phyloP scores from a whole-genome alignment of 2,888 invertebrate species.

The Lissonota sp. region DNA sequence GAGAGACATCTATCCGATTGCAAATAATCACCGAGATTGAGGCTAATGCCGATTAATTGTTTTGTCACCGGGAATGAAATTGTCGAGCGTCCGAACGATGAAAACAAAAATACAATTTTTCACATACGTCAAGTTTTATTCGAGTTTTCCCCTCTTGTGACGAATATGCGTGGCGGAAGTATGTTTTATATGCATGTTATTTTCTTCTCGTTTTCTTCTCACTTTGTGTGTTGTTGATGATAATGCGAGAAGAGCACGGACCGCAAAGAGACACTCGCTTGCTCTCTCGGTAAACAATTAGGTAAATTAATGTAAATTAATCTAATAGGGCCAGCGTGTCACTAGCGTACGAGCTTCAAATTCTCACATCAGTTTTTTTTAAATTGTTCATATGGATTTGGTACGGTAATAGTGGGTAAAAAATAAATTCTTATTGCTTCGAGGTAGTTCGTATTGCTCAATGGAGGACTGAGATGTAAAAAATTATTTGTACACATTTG shows the following conservation, averaged over 20 bases:
- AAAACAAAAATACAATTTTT: conserved; percentile 8
- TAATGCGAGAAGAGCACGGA: background rate
- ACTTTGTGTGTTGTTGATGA: background rate
- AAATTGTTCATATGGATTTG: background rate
- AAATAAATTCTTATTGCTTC: too few species aligned
- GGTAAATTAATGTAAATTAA: conserved; percentile 76
- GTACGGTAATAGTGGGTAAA: background rate
- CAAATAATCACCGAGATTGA: conserved; percentile 50
- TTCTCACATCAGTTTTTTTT: conserved; percentile 28
- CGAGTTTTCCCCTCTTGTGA: background rate
- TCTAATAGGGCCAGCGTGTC: conserved; percentile 72
- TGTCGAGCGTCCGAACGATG: conserved; percentile 19
- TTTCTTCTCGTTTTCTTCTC: conserved; percentile 19
- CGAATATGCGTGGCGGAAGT: background rate
- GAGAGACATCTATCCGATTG: background rate
- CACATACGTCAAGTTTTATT: background rate
- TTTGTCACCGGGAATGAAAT: conserved; percentile 38
- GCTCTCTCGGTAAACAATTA: conserved; percentile 72
- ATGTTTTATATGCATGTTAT: background rate
- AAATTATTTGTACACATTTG: too few species aligned
- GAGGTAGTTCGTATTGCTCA: too few species aligned
- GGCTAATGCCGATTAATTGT: conserved; percentile 59
- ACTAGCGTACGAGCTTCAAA: conserved; percentile 47
- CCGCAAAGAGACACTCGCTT: background rate
- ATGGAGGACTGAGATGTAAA: too few species aligned